Conservation (phyloP, 1,140 invertebrate genomes). For the Rhagoletis pomonella region DNA sequence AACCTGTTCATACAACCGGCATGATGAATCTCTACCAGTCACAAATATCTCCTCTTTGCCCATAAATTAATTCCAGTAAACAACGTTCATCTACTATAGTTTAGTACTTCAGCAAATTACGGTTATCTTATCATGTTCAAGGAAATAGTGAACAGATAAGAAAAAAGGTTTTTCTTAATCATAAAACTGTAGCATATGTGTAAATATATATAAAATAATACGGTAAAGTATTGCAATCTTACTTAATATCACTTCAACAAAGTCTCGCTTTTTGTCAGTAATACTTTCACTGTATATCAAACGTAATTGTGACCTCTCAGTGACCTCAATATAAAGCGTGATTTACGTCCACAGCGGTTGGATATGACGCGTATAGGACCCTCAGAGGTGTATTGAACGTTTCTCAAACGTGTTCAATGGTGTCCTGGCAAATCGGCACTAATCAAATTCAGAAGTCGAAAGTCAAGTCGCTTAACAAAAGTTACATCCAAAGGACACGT, state of each 20-base stretch:
- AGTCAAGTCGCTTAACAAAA: neutral
- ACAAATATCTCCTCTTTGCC: conserved; percentile 6
- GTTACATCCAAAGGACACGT: conserved; percentile 36
- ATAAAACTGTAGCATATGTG: neutral
- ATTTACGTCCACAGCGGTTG: conserved; percentile 24
- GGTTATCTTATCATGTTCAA: conserved; percentile 7
- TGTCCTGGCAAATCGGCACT: conserved; percentile 10
- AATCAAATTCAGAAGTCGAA: conserved; percentile 3
- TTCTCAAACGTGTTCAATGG: conserved; percentile 10
- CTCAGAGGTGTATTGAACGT: conserved; percentile 11
- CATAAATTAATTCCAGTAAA: conserved; percentile 10
- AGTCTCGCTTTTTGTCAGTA: conserved; percentile 34
- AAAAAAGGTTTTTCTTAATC: conserved; percentile 7
- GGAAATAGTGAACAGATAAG: conserved; percentile 11
- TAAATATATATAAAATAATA: conserved; percentile 18
- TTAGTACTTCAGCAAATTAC: conserved; percentile 41
- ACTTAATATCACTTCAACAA: conserved; percentile 47
- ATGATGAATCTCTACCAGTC: neutral
- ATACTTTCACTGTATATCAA: conserved; percentile 46
- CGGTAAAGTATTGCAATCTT: conserved; percentile 36
- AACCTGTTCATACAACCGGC: neutral
- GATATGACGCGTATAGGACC: conserved; percentile 41
- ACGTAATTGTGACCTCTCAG: conserved; percentile 8
- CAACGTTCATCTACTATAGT: neutral
- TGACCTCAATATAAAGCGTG: conserved; percentile 39